Conservation (phyloP, 2,113 vertebrate species). For the Ranitomeya imitator region DNA sequence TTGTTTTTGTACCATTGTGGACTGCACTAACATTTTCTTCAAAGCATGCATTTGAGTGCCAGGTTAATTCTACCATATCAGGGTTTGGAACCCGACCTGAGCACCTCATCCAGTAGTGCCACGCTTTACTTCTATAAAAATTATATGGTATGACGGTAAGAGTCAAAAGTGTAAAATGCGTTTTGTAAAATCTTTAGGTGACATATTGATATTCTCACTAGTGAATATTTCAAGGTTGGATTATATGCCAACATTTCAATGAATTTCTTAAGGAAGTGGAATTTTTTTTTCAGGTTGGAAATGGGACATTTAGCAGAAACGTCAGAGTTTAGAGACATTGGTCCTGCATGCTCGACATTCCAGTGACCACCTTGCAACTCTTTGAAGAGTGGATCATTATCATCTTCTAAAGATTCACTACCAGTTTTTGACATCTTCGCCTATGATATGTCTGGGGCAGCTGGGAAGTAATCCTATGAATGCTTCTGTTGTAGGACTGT, state of each 20-base stretch:
- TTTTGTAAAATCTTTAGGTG: not conserved
- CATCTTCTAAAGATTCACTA: slow-evolving; percentile 9
- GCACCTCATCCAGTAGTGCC: too few species aligned
- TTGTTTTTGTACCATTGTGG: too few species aligned
- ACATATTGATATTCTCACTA: not conserved
- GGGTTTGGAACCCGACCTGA: too few species aligned
- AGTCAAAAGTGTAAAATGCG: not conserved
- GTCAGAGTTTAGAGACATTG: not conserved
- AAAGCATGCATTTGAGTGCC: too few species aligned
- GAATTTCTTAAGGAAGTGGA: not conserved
- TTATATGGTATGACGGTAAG: not conserved
- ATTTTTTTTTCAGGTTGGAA: not conserved
- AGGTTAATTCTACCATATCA: too few species aligned
- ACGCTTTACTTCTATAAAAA: too few species aligned
- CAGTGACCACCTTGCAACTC: slow-evolving; percentile 18
- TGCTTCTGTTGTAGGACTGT: not conserved
- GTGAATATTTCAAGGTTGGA: not conserved
- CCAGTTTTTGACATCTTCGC: slow-evolving; percentile 37
- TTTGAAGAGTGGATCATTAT: slow-evolving; percentile 30
- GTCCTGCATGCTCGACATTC: slow-evolving; percentile 11
- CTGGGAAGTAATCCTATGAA: slow-evolving; percentile 33
- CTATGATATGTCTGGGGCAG: slow-evolving; percentile 44
- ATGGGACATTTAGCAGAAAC: not conserved
- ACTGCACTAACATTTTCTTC: too few species aligned
- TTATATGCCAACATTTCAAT: not conserved